Percentiles rank a stretch among this genome's conserved stretches.
These are phyloP conservation scores for Drosophila rhopaloa DNA, from an alignment of 1,140 invertebrate species.

Conservation along the genomic window DNA sequence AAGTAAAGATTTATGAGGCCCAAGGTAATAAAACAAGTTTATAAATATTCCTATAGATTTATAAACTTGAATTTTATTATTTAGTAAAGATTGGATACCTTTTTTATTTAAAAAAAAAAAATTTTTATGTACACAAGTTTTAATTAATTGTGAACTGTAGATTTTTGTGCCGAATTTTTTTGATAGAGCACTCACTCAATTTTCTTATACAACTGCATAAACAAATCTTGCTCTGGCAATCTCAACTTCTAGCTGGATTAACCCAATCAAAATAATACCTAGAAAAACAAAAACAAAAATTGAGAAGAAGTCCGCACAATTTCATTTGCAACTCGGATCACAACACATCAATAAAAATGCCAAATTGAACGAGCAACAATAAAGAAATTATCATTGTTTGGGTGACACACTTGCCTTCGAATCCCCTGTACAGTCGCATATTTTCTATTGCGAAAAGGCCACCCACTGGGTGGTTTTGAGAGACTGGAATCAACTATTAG, in stretches of 20 bases:
- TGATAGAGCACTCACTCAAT: slow-evolving; percentile 9
- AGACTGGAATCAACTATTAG: slow-evolving; percentile 25
- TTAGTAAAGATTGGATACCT: no score
- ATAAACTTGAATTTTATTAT: no score
- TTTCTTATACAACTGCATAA: slow-evolving; percentile 12
- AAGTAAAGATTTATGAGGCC: no score
- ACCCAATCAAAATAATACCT: slow-evolving; percentile 20
- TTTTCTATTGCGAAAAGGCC: slow-evolving; percentile 14
- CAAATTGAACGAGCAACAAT: slow-evolving; percentile 53
- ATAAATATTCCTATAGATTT: no score
- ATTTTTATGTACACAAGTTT: no score
- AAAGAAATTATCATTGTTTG: slow-evolving; percentile 55
- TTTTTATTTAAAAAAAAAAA: no score
- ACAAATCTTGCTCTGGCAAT: slow-evolving; percentile 1
- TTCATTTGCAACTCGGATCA: slow-evolving; percentile 48
- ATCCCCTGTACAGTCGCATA: neutral
- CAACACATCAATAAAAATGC: slow-evolving; percentile 77
- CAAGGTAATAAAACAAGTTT: no score
- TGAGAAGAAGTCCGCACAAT: slow-evolving; percentile 27
- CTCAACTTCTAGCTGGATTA: slow-evolving; percentile 19
- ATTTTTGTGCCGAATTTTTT: slow-evolving; percentile 11
- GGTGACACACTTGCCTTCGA: slow-evolving; percentile 22
- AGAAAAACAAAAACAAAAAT: slow-evolving; percentile 28
- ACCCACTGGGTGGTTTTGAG: slow-evolving; percentile 46
- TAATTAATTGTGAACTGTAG: neutral